Base-by-base conservation (phyloP, 2,797 vertebrate species). In the Cuculus canorus region DNA sequence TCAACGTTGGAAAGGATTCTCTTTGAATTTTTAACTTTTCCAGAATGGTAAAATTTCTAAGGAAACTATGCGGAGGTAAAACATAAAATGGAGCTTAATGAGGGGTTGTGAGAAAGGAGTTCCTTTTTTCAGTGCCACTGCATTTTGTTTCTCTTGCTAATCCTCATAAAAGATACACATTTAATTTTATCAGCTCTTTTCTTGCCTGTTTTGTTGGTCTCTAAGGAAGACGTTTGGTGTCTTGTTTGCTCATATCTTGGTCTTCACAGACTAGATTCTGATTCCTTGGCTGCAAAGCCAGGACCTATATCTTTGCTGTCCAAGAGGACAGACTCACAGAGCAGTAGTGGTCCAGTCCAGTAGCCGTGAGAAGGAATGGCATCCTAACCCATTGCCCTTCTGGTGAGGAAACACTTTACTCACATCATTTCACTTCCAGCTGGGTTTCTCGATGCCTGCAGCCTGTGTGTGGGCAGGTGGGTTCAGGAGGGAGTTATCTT, bases 381-480 rank as follows among this genome's bases (percentile, higher is more conserved):
- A 94, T 90, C 95, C 93, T 96, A 95, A 95, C 85, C 93, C 95
- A 24, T 91, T 96, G 91, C 91, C 94, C 93, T 96, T 92, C 88
- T 95, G 86, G 60, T 92, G 92, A 95, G 96, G 96, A 96, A 97
- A 93, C 88, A 81, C 95, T 94, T 94, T 71, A 81, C 95, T 97
- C 93, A 90, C 92, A 95, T 94, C 92, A 78, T 93, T 96, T 93
- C 85, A 92, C 92, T 94, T 97, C 96, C 96, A 96, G 96, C 90
- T 96, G 96, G 90, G 78, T 94, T 96, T 93, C 91, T 96, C 90
- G 92, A 96, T 96, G 96, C 92, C 87, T 92, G 85, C 66, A 95
- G 96, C 90, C 97, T 97, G 93, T 97, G 96, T 96, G 96, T 97
- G 96, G 96, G 97, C 97, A 96, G 97, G 95, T 97, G 96, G 95